Base-by-base conservation (phyloP, 2,797 vertebrate genomes). In the Pelodytes ibericus region DNA sequence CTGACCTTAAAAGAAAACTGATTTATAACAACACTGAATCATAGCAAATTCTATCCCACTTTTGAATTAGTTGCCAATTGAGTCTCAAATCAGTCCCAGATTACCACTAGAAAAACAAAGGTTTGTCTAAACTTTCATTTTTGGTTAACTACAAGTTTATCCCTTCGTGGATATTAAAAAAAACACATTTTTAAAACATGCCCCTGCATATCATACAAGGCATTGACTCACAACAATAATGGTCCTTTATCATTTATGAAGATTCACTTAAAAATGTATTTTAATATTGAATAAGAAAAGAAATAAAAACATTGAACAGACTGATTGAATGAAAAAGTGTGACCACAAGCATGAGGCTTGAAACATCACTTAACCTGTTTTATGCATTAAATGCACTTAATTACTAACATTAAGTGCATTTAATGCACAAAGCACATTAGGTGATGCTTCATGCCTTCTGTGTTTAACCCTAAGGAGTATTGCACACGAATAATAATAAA, bases 1-100 rank as follows among this genome's bases (percentile, higher is more conserved):
- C 58, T 82, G 82, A 83, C 79, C 79, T 84, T 86, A 80, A 81
- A 68, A 68, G 39, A 65, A 30, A 67, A 30, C 26, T 67, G 64
- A 67, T 67, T 86, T 83, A 20, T 1, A 24, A 83, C 61, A 27
- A 20, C n/a, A 29, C 60, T 82, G 71, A 86, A 80, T 84, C 77
- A 82, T 80, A 82, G 68, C 72, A 83, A 71, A 80, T 64, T 60
- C 30, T 77, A 79, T 74, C 77, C 83, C 84, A 75, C 81, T 75
- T 69, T 57, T 27, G 16, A 62, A 61, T 53, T 74, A 75, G 39
- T 59, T 83, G 81, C 80, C 81, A 87, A 59, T 66, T 36, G 8
- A 4, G 44, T 75, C 78, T 72, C 78, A 80, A 24, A 18, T 81
- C 26, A 72, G 65, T 41, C 47, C 22, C 80, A 78, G 41, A 67